phyloP scores from a whole-genome alignment of 1,140 invertebrate species.

The Dreissena polymorpha region DNA sequence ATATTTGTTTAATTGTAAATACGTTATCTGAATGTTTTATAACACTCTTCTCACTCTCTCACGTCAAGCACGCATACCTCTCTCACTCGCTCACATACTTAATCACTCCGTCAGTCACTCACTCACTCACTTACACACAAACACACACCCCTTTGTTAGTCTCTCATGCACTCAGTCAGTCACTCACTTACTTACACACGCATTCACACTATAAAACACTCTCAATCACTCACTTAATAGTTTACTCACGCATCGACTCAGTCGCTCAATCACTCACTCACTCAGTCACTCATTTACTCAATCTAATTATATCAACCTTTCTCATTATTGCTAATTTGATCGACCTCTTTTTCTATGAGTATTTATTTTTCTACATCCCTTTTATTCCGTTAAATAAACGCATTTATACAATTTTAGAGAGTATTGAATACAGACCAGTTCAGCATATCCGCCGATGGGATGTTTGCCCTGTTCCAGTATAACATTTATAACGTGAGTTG shows the following conservation, averaged over 20 bases:
- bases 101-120: neutral
- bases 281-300: constrained; percentile 21
- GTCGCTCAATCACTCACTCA: constrained; percentile 10
- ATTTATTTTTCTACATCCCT: neutral
- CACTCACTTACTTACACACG: constrained; percentile 4
- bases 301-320: neutral
- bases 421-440: constrained; percentile 87
- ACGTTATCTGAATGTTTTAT: too few species aligned
- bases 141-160: too few species aligned
- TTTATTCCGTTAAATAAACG: neutral
- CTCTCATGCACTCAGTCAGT: neutral
- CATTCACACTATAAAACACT: neutral
- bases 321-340: neutral
- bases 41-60: too few species aligned
- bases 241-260: neutral
- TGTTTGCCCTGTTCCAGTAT: constrained; percentile 90
- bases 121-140: neutral
- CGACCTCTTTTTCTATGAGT: neutral
- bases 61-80: neutral
- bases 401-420: constrained; percentile 58
- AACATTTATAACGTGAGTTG: constrained; percentile 86
- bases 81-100: neutral
- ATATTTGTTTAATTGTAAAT: too few species aligned
- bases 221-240: neutral
- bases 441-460: constrained; percentile 90